phyloP scores from a whole-genome alignment of 2,888 invertebrate species.

The Spodoptera picta region DNA sequence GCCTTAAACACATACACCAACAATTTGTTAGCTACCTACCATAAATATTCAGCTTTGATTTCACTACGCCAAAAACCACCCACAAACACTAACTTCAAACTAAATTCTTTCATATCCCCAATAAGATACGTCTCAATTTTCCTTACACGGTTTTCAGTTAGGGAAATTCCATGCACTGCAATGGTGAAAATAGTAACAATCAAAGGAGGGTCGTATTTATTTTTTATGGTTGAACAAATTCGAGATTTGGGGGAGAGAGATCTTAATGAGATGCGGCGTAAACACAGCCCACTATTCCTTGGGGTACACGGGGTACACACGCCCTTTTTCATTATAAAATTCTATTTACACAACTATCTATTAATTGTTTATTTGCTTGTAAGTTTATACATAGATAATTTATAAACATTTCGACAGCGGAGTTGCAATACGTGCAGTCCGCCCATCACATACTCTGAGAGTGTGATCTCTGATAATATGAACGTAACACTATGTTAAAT shows the following conservation, averaged over 20 bases:
- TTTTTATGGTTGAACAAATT: slow-evolving; percentile 79
- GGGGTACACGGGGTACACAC: slow-evolving; percentile 67
- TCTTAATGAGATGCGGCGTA: slow-evolving; percentile 84
- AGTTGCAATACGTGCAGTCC: too few relatives aligned
- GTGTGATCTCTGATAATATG: too few relatives aligned
- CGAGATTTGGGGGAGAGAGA: slow-evolving; percentile 57
- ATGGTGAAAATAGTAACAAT: slow-evolving; percentile 51
- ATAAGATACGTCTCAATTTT: neutral
- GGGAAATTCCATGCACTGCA: slow-evolving; percentile 28
- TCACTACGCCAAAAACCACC: slow-evolving; percentile 4
- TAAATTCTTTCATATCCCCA: neutral
- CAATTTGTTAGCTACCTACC: slow-evolving; percentile 3
- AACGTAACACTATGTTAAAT: too few relatives aligned
- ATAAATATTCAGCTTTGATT: slow-evolving; percentile 18
- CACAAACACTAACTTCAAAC: neutral
- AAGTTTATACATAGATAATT: too few relatives aligned
- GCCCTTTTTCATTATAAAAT: slow-evolving; percentile 53
- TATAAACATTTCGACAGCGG: too few relatives aligned
- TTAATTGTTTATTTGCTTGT: slow-evolving; percentile 50
- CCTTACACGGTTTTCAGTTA: neutral
- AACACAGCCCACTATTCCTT: slow-evolving; percentile 76
- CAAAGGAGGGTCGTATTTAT: slow-evolving; percentile 74
- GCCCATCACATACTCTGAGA: too few relatives aligned
- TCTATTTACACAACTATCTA: slow-evolving; percentile 58
- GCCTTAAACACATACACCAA: neutral